Conservation (phyloP, 2,797 vertebrate species). For the Myiotriccus ornatus region DNA sequence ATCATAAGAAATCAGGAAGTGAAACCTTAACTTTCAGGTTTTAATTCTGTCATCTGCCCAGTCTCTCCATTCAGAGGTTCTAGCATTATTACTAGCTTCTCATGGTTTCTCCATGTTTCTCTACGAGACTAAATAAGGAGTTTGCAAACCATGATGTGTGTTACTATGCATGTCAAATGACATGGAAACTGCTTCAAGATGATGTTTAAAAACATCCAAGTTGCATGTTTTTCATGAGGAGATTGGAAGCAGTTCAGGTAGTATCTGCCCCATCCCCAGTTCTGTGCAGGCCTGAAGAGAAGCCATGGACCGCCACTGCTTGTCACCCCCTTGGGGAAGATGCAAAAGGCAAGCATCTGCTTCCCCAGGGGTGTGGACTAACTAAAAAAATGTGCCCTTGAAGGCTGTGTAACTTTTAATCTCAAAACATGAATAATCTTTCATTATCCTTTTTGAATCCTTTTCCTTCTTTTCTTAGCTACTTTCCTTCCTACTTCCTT, state of each 20-base stretch:
- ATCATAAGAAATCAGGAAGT: neutral
- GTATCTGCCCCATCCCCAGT: neutral
- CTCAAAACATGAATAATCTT: neutral
- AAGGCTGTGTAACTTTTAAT: neutral
- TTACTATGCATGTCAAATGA: neutral
- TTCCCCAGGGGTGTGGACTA: neutral
- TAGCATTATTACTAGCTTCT: neutral
- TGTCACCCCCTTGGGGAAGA: rapidly evolving
- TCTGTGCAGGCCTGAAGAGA: neutral
- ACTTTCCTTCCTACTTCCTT: too few relatives aligned
- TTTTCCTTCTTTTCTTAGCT: neutral
- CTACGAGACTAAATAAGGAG: neutral
- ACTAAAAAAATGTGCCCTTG: neutral
- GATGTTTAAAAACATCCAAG: neutral
- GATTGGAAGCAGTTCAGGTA: neutral
- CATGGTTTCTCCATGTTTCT: neutral
- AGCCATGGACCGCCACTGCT: neutral
- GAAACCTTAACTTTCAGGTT: neutral
- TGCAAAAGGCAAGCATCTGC: neutral
- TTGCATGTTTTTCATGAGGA: neutral
- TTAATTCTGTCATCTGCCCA: neutral
- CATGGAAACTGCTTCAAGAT: neutral
- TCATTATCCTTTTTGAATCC: neutral
- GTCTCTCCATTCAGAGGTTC: neutral
- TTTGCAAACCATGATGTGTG: neutral